These are phyloP conservation scores for Propithecus coquereli DNA, from an alignment of 2,113 vertebrate genomes.

Conservation along the genomic window DNA sequence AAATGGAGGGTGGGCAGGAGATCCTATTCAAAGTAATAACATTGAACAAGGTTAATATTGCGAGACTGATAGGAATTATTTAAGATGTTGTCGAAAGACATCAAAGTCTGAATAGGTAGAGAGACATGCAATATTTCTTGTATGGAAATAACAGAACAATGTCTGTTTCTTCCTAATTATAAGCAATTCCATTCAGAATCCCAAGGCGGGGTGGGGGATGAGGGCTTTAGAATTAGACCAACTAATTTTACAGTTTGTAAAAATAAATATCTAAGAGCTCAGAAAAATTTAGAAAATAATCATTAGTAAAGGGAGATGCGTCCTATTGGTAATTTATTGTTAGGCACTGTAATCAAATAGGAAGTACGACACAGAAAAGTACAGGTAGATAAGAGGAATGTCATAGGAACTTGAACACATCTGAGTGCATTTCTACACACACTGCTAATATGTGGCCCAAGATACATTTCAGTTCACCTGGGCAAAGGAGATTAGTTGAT, in stretches of 20 bases:
- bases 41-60: background rate
- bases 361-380: background rate
- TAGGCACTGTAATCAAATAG: background rate
- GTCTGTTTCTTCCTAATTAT: background rate
- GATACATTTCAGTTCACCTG: background rate
- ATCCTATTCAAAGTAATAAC: background rate
- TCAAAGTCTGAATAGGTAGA: background rate
- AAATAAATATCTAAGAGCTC: background rate
- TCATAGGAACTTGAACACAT: background rate
- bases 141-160: background rate
- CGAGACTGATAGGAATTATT: background rate
- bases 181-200: constrained; percentile 6
- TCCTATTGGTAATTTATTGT: background rate
- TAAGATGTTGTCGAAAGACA: background rate
- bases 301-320: background rate
- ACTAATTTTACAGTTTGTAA: constrained; percentile 21
- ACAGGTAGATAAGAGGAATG: background rate
- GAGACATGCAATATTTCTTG: background rate
- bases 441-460: background rate
- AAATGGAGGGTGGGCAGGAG: background rate
- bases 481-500: background rate
- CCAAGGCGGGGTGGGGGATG: background rate
- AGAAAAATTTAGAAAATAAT: background rate
- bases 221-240: background rate
- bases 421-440: background rate